Evolutionary conservation across 2,113 vertebrate species (phyloP), one percentile per base, ranked within the genome.

Genomic region (Trichomycterus rosablanca): DNA sequence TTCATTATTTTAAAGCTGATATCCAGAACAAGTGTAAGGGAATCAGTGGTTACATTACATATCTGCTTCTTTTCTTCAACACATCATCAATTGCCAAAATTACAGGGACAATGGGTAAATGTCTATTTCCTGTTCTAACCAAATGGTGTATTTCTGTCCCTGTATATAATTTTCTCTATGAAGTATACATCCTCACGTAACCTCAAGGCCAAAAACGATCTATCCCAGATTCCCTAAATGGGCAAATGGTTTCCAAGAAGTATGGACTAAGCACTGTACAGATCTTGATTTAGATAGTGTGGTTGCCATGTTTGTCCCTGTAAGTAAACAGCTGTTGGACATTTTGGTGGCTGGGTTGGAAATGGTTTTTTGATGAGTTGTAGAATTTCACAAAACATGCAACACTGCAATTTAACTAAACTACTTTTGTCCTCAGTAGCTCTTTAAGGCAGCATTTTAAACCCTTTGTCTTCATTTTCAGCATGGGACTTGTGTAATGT

Each of bases 281-380:
- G 49, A 67, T 73, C 77, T 78, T 46, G 68, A 58, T 50, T 68
- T 63, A 58, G 46, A 40, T 46, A 14, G 15, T 56, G 42, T 48
- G 60, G 50, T 60, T 48, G 49, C 49, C 11, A 22, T 72, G 72
- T 81, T 79, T 78, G 40, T 50, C 71, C 63, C 66, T 65, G 75
- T 81, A 80, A 67, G 43, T 79, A 83, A 85, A 81, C 76, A 80
- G 45, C 64, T 54, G 58, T 60, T 64, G 70, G 34, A 58, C 44
- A 77, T 46, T 74, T 53, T 58, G 73, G 46, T 71, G 52, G 51
- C 52, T 18, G 5, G 22, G 51, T 61, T 19, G 26, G 51, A 71
- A 71, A 61, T 55, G 15, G 20, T 45, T 46, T 49, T 66, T 67
- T 66, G 61, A 55, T 71, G 52, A 64, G 42, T 63, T 57, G 53